These are phyloP conservation scores for Mus pahari DNA, from an alignment of 2,113 vertebrate species.

Conservation along the genomic window DNA sequence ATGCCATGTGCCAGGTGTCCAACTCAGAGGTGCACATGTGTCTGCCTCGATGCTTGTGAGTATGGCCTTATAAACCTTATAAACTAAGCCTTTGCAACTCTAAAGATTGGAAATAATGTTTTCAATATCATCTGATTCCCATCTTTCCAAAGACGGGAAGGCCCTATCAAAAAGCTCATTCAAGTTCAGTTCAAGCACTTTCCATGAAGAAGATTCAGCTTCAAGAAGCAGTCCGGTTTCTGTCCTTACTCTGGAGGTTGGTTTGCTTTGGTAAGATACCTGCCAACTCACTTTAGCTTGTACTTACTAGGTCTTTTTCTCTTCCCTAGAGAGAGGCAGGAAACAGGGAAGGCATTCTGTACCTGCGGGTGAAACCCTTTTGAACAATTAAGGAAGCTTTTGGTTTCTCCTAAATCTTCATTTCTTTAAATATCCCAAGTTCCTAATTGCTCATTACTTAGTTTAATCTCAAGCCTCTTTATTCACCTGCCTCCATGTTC, in stretches of 20 bases:
- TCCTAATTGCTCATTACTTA: conserved; percentile 48
- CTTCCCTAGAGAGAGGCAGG: background rate
- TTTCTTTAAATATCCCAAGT: conserved; percentile 63
- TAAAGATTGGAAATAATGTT: background rate
- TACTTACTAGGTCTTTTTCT: background rate
- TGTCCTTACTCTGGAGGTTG: background rate
- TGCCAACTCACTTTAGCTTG: background rate
- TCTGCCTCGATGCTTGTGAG: background rate
- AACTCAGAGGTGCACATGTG: conserved; percentile 27
- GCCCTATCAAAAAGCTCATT: background rate
- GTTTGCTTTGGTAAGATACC: background rate
- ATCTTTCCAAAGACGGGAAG: conserved; percentile 9
- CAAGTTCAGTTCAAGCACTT: background rate
- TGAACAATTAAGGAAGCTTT: conserved; percentile 42
- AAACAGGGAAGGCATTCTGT: background rate
- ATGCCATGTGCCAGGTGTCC: conserved; percentile 31
- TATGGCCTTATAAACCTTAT: conserved; percentile 11
- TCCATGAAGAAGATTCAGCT: background rate
- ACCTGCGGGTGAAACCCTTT: background rate
- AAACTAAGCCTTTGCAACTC: background rate
- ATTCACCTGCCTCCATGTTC: background rate
- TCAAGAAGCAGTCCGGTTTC: background rate
- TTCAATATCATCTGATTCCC: conserved; percentile 39
- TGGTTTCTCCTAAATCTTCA: conserved; percentile 23
- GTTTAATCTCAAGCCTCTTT: conserved; percentile 1